Conservation (phyloP, 2,797 vertebrate genomes). For the Hypotaenidia okinawae region DNA sequence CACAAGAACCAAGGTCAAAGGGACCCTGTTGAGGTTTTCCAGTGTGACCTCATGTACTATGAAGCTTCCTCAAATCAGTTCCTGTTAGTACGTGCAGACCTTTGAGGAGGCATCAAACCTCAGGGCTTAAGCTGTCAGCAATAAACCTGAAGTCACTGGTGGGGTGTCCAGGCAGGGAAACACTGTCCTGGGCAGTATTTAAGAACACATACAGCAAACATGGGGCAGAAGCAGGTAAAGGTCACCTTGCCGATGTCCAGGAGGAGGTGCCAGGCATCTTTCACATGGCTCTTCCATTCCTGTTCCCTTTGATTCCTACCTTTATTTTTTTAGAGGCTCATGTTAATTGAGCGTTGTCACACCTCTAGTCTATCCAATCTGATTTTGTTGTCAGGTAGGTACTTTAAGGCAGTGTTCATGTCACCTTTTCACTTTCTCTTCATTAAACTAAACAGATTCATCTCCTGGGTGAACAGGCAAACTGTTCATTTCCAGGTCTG, state of each 20-base stretch:
- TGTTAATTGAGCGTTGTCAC: not conserved
- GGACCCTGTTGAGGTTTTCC: not conserved
- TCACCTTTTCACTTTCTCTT: conserved; percentile 14
- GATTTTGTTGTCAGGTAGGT: not conserved
- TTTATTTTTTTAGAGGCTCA: not conserved
- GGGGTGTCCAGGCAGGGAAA: fast-evolving
- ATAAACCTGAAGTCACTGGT: fast-evolving
- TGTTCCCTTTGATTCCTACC: fast-evolving
- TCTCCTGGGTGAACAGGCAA: not conserved
- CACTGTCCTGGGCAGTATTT: fast-evolving
- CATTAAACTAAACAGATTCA: not conserved
- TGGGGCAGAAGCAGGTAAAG: fast-evolving
- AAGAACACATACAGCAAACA: fast-evolving
- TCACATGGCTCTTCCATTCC: not conserved
- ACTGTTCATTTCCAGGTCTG: not conserved
- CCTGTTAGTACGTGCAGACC: not conserved
- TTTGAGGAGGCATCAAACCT: not conserved
- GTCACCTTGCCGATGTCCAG: not conserved
- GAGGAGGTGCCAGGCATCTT: not conserved
- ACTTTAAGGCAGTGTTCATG: not conserved
- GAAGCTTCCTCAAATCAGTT: not conserved
- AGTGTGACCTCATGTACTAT: not conserved
- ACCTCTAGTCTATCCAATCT: not conserved
- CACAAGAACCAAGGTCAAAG: not conserved
- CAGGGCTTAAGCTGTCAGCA: fast-evolving